Percentiles rank a stretch among this genome's conserved stretches.
Evolutionary conservation across 2,113 vertebrate genomes (phyloP).

Genomic region (Nymphicus hollandicus): DNA sequence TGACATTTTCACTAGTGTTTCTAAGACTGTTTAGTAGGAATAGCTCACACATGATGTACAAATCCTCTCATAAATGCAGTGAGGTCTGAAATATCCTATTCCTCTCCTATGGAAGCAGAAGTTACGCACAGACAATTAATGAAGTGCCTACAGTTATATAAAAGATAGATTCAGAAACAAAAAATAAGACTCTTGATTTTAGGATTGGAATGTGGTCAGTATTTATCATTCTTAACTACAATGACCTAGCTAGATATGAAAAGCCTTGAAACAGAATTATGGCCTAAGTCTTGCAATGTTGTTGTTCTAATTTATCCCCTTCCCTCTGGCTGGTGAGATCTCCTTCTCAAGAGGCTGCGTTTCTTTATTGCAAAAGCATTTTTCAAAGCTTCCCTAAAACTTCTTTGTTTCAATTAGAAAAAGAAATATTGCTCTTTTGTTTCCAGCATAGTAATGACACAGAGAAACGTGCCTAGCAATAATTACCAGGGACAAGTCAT

Average conservation of each 20-base stretch:
- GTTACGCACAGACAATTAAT: background rate
- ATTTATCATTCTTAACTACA: background rate
- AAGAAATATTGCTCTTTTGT: background rate
- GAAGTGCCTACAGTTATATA: background rate
- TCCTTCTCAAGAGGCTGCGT: background rate
- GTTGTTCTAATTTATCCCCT: background rate
- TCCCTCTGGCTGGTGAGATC: background rate
- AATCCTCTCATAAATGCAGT: background rate
- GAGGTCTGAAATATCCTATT: background rate
- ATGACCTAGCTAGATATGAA: background rate
- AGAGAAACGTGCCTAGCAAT: constrained; percentile 20
- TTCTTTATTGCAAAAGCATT: background rate
- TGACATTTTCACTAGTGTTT: constrained; percentile 1
- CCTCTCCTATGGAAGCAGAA: background rate
- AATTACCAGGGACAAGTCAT: background rate
- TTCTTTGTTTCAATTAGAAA: background rate
- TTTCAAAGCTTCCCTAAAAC: background rate
- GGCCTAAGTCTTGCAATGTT: background rate
- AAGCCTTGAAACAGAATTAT: background rate
- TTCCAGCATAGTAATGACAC: constrained; percentile 21
- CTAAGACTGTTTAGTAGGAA: background rate
- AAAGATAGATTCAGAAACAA: background rate
- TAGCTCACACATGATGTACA: background rate
- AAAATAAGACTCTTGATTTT: background rate
- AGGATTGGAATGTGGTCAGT: background rate